These are phyloP conservation scores for Drosophila ohnishii DNA, from an alignment of 1,140 invertebrate species.

Conservation along the genomic window DNA sequence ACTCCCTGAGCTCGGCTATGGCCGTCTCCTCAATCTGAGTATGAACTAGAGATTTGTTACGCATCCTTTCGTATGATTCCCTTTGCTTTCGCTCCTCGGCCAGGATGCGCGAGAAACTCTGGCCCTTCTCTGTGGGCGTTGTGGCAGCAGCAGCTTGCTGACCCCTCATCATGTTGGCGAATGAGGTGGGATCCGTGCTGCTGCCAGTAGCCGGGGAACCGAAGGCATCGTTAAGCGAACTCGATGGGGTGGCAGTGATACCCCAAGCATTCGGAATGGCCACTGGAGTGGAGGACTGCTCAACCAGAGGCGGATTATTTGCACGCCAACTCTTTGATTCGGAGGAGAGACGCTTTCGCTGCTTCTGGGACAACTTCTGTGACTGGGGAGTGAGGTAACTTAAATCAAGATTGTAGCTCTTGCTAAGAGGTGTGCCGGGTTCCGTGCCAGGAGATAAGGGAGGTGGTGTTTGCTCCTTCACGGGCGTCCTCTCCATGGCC, in stretches of 20 bases:
- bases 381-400: constrained; percentile 69
- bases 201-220: constrained; percentile 59
- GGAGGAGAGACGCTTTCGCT: constrained; percentile 83
- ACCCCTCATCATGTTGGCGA: constrained; percentile 76
- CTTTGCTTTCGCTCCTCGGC: constrained; percentile 84
- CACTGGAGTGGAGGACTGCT: constrained; percentile 38
- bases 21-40: constrained; percentile 89
- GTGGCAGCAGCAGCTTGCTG: constrained; percentile 5
- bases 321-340: constrained; percentile 67
- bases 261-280: constrained; percentile 77
- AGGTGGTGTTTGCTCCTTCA: constrained; percentile 48
- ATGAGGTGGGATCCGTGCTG: constrained; percentile 64
- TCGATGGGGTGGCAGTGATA: constrained; percentile 21
- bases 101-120: constrained; percentile 84
- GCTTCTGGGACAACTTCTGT: constrained; percentile 85
- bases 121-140: constrained; percentile 17
- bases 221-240: constrained; percentile 36
- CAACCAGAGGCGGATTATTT: constrained; percentile 22
- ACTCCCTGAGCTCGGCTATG: constrained; percentile 86
- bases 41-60: constrained; percentile 85
- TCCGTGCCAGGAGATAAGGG: constrained; percentile 31
- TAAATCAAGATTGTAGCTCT: constrained; percentile 75
- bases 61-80: constrained; percentile 84
- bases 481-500: constrained; percentile 15
- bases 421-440: constrained; percentile 35